These are phyloP conservation scores for Dioctria linearis DNA, from an alignment of 2,888 invertebrate genomes.

Conservation along the genomic window DNA sequence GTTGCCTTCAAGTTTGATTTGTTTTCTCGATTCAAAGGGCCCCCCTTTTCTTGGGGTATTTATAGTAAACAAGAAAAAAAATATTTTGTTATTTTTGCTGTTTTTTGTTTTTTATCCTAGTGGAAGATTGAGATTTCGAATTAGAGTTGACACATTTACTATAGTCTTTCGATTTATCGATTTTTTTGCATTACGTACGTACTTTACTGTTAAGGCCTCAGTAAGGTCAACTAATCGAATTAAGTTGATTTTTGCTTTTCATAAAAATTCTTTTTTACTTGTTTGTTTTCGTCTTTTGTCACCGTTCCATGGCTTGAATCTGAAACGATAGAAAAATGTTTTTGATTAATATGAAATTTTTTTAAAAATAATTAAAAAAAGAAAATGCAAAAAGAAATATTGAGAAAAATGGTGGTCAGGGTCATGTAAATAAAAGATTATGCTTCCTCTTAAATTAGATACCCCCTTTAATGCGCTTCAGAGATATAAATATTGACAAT, in stretches of 20 bases:
- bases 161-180: conserved; percentile 48
- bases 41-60: conserved; percentile 19
- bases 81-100: not conserved
- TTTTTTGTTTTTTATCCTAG: conserved; percentile 49
- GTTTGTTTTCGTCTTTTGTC: conserved; percentile 54
- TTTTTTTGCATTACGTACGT: conserved; percentile 25
- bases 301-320: conserved; percentile 58
- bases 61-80: conserved; percentile 12
- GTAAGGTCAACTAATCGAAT: conserved; percentile 32
- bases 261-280: conserved; percentile 1
- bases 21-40: not conserved
- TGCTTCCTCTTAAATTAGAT: too few relatives aligned
- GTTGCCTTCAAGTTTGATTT: conserved; percentile 19
- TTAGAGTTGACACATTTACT: conserved; percentile 39
- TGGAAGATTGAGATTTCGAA: conserved; percentile 50
- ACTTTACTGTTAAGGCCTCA: conserved; percentile 40
- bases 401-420: too few relatives aligned
- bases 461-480: too few relatives aligned
- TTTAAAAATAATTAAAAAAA: too few relatives aligned
- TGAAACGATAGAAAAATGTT: conserved; percentile 44
- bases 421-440: too few relatives aligned
- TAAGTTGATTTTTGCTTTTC: conserved; percentile 20
- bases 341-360: not conserved
- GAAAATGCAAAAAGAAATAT: too few relatives aligned
- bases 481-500: too few relatives aligned